These are phyloP conservation scores for Macquaria ambigua DNA, from an alignment of 2,113 vertebrate species.

Conservation along the genomic window DNA sequence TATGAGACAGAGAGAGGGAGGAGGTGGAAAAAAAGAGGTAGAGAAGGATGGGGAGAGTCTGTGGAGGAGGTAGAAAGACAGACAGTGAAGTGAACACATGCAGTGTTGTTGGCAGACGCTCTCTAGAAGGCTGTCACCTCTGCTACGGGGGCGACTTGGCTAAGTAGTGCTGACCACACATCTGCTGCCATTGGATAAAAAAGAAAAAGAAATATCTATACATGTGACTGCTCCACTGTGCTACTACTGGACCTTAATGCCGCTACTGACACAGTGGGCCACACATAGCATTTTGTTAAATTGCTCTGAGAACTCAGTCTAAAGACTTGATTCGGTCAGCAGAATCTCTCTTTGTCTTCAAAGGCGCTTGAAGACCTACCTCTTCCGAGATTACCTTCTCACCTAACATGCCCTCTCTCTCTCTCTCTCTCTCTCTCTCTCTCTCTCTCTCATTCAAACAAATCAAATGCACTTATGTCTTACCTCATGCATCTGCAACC, in stretches of 20 bases:
- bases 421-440: too few species aligned
- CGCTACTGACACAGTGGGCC: not conserved
- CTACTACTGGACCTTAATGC: not conserved
- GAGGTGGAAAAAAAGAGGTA: not conserved
- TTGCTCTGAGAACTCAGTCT: not conserved
- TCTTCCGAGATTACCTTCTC: not conserved
- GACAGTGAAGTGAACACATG: slow-evolving; percentile 46
- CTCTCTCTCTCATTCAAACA: not conserved
- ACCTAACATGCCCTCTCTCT: not conserved
- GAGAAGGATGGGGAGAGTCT: slow-evolving; percentile 27
- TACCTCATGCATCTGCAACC: not conserved
- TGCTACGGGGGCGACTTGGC: slow-evolving; percentile 27
- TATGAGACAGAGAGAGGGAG: slow-evolving; percentile 23
- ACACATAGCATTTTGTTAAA: too few species aligned
- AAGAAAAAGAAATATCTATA: not conserved
- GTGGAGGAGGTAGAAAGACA: slow-evolving; percentile 43
- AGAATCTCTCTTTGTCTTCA: not conserved
- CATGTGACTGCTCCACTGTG: not conserved
- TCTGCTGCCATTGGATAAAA: slow-evolving; percentile 42
- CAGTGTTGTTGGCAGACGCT: slow-evolving; percentile 37
- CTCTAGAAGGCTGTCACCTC: slow-evolving; percentile 44
- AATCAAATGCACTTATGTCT: not conserved
- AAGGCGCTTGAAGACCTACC: not conserved
- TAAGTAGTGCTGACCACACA: slow-evolving; percentile 37
- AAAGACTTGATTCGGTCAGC: not conserved